phyloP scores from a whole-genome alignment of 2,888 invertebrate genomes.

The Augochlorella aurata region DNA sequence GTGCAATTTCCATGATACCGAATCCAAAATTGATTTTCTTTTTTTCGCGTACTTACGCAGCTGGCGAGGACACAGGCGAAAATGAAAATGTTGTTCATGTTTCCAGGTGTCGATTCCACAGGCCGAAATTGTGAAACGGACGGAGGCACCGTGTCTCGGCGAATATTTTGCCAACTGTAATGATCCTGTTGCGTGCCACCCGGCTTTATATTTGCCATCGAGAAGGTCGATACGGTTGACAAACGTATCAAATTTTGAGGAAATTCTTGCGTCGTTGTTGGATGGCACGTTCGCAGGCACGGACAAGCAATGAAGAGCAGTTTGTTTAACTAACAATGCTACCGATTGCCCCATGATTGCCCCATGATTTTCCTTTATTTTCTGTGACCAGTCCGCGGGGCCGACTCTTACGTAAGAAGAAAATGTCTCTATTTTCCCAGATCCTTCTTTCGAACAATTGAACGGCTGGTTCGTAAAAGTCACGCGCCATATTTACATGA shows the following conservation, averaged over 20 bases:
- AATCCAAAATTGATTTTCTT: neutral
- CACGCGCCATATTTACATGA: neutral
- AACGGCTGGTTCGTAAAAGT: neutral
- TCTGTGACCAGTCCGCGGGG: neutral
- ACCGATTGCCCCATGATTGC: neutral
- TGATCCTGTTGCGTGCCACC: neutral
- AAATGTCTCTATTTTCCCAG: neutral
- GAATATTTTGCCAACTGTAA: slow-evolving; percentile 18
- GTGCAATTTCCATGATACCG: no score
- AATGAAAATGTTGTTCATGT: slow-evolving; percentile 14
- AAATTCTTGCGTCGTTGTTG: neutral
- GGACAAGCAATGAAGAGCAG: neutral
- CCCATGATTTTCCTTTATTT: slow-evolving; percentile 2
- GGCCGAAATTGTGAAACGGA: neutral
- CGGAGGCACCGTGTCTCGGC: neutral
- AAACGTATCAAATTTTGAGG: slow-evolving; percentile 22
- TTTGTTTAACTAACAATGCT: slow-evolving; percentile 4
- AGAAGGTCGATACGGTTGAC: slow-evolving; percentile 14
- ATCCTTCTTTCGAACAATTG: neutral
- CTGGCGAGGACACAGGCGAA: neutral
- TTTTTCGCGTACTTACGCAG: slow-evolving; percentile 23
- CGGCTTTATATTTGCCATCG: slow-evolving; percentile 34
- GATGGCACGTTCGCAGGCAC: neutral
- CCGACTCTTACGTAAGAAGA: neutral
- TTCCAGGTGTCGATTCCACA: neutral